Evolutionary conservation across 2,888 invertebrate species (phyloP).

Genomic region (Helobdella robusta): DNA sequence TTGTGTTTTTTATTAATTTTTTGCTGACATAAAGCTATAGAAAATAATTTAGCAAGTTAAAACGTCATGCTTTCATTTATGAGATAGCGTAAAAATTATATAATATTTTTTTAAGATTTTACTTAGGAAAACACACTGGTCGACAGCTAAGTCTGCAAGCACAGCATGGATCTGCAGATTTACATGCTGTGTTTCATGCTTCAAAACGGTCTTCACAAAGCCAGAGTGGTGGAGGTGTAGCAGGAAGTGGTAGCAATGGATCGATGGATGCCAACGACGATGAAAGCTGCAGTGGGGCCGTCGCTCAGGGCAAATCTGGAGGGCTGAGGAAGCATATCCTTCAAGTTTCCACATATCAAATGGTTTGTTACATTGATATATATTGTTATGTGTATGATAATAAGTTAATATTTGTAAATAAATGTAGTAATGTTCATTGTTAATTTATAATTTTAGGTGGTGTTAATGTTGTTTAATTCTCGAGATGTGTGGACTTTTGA

Average conservation of each 20-base stretch:
- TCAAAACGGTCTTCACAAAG: conserved; percentile 31
- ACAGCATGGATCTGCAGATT: conserved; percentile 89
- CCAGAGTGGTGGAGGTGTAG: conserved; percentile 32
- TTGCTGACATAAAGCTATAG: too few relatives aligned
- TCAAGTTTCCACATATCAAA: conserved; percentile 78
- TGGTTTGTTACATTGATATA: conserved; percentile 56
- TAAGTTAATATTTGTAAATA: too few relatives aligned
- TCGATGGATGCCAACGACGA: conserved; percentile 32
- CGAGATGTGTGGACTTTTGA: conserved; percentile 82
- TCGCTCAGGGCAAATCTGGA: conserved; percentile 34
- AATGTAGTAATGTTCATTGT: too few relatives aligned
- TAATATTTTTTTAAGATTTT: conserved; percentile 67
- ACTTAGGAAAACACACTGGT: conserved; percentile 92
- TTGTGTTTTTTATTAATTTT: too few relatives aligned
- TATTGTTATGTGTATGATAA: too few relatives aligned
- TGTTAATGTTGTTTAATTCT: conserved; percentile 85
- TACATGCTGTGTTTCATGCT: conserved; percentile 86
- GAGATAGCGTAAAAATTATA: too few relatives aligned
- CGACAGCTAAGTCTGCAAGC: conserved; percentile 92
- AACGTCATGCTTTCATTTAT: too few relatives aligned
- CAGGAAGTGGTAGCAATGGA: conserved; percentile 29
- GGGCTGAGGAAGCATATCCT: conserved; percentile 78
- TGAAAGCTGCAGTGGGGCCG: conserved; percentile 36
- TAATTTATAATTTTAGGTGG: conserved; percentile 54
- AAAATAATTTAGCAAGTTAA: too few relatives aligned